Evolutionary conservation across 2,888 invertebrate species (phyloP).

Genomic region (Catocala sponsa): DNA sequence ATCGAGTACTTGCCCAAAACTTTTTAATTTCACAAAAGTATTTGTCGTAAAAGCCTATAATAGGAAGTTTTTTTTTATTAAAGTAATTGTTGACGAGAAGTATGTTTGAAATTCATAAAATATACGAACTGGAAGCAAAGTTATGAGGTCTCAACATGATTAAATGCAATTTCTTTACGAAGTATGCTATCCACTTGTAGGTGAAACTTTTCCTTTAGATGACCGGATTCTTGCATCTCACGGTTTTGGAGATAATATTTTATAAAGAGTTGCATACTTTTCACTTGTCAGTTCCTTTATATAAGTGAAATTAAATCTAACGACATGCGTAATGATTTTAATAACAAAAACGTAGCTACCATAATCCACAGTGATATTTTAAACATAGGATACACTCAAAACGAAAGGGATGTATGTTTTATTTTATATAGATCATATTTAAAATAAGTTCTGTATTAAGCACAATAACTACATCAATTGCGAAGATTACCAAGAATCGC

Average conservation of each 20-base stretch:
- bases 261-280: conserved; percentile 22
- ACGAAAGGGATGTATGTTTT: too few species aligned
- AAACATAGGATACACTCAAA: too few species aligned
- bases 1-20: conserved; percentile 46
- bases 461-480: too few species aligned
- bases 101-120: conserved; percentile 79
- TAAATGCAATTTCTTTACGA: conserved; percentile 85
- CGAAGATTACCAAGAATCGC: too few species aligned
- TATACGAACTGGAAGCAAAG: conserved; percentile 72
- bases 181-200: conserved; percentile 74
- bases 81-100: conserved; percentile 82
- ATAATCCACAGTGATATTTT: too few species aligned
- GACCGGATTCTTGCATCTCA: conserved; percentile 64
- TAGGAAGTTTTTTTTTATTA: conserved; percentile 72
- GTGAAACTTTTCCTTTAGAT: conserved; percentile 75
- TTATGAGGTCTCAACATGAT: conserved; percentile 81
- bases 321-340: not conserved
- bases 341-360: too few species aligned
- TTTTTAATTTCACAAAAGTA: conserved; percentile 73
- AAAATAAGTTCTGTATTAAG: too few species aligned
- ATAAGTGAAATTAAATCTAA: conserved; percentile 1
- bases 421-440: too few species aligned
- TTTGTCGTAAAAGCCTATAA: conserved; percentile 71
- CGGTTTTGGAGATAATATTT: conserved; percentile 61
- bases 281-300: conserved; percentile 6